Percentiles rank a stretch among this genome's conserved stretches.
These are phyloP conservation scores for Otolemur garnettii DNA, from an alignment of 2,113 vertebrate species.

Conservation along the genomic window DNA sequence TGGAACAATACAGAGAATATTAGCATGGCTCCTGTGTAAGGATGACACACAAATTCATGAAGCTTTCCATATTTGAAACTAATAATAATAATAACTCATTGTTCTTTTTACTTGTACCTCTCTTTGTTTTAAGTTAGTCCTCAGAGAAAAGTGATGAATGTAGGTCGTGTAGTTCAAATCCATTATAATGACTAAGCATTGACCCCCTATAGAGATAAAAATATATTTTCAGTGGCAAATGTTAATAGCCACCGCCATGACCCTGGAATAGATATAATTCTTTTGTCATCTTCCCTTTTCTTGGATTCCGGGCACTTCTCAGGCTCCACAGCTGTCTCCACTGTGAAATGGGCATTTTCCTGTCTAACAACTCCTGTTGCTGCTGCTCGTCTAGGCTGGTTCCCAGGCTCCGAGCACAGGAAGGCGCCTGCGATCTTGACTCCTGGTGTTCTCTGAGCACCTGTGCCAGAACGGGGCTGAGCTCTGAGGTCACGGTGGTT, in stretches of 20 bases:
- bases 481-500: neutral
- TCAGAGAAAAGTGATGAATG: neutral
- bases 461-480: neutral
- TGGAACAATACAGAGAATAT: too few species aligned
- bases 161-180: neutral
- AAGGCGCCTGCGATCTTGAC: neutral
- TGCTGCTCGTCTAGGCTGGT: neutral
- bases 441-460: neutral
- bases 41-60: too few species aligned
- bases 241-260: neutral
- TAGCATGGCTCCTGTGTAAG: too few species aligned
- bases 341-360: neutral
- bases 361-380: neutral
- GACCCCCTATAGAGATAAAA: rapidly evolving
- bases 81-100: too few species aligned
- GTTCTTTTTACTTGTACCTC: slow-evolving; percentile 11
- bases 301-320: neutral
- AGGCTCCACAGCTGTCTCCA: neutral
- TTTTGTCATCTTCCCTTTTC: neutral
- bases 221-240: neutral
- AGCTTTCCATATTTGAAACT: too few species aligned
- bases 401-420: neutral
- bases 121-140: slow-evolving; percentile 12
- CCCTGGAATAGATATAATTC: neutral
- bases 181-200: neutral